Evolutionary conservation across 2,113 vertebrate species (phyloP).

Genomic region (Catharus fuscescens): DNA sequence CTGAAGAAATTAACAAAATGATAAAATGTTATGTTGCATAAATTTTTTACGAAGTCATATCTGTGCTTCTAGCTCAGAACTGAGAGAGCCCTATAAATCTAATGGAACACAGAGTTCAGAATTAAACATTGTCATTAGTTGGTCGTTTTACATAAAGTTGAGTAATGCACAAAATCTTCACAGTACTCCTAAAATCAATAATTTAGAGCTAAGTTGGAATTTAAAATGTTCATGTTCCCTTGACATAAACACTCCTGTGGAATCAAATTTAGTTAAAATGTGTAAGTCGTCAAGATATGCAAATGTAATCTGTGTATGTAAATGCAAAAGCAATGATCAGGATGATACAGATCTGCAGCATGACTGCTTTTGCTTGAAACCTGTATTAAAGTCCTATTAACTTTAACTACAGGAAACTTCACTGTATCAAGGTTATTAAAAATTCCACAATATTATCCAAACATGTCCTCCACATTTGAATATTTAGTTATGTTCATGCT

Average conservation of each 20-base stretch:
- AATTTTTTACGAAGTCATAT: slow-evolving; percentile 51
- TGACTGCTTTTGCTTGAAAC: neutral
- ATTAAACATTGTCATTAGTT: slow-evolving; percentile 54
- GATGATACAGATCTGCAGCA: neutral
- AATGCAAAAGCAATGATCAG: neutral
- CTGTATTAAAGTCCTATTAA: neutral
- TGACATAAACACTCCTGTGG: slow-evolving; percentile 24
- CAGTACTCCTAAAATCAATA: slow-evolving; percentile 48
- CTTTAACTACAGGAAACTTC: neutral
- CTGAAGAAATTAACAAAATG: slow-evolving; percentile 64
- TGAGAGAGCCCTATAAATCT: slow-evolving; percentile 46
- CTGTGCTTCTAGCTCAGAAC: slow-evolving; percentile 44
- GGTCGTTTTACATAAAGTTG: slow-evolving; percentile 37
- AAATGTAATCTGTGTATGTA: slow-evolving; percentile 26
- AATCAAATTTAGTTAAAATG: slow-evolving; percentile 17
- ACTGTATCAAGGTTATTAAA: neutral
- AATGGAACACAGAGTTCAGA: slow-evolving; percentile 18
- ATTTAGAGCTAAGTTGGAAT: slow-evolving; percentile 37
- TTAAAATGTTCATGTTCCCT: slow-evolving; percentile 16
- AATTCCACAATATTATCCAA: neutral
- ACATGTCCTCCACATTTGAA: neutral
- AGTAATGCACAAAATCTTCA: slow-evolving; percentile 17
- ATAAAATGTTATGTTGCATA: slow-evolving; percentile 56
- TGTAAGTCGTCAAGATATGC: neutral
- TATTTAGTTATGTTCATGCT: neutral